Base-by-base conservation (phyloP, 53 echinoderm and acorn worm genomes). In the Henricia sp. region DNA sequence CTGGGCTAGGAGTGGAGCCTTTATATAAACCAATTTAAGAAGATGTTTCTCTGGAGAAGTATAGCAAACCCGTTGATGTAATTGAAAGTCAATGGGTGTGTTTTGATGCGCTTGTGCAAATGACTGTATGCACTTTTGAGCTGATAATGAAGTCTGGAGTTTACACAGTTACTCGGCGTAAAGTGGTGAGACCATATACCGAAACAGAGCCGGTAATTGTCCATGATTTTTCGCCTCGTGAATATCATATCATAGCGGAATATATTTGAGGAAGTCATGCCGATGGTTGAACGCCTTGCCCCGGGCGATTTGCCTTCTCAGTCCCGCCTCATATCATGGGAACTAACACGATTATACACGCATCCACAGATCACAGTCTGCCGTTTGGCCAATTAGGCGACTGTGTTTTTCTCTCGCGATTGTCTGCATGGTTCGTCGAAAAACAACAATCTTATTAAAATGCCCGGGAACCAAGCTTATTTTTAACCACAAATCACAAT, bases 81-180 rank as follows among this genome's bases (percentile, higher is more conserved):
- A 67, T 67, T 37, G 39, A 76, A 76, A 76, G 76, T 76, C 76
- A 76, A 8, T 6, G 41, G 76, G 57, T 39, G 39, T 56, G 42
- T 37, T 76, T 24, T 37, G 12, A 59, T 39, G 56, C n/a, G n/a
- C n/a, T n/a, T n/a, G n/a, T n/a, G n/a, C n/a, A n/a, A n/a, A n/a
- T n/a, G 40, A 76, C 40, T 13, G 40, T 29, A n/a, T 59, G 56
- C 59, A 76, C 76, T 76, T 74, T 76, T 76, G 76, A 76, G 74
- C 76, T 2, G 40, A 52, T 54, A 73, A 73, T 37, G n/a, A 52
- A 73, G 76, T 38, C 58, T 37, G 39, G 39, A 35, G 76, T 76
- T 76, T 76, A 42, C 41, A 29, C 43, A 29, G 76, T 55, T 33
- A 55, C 55, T 37, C 37, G 9, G 21, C 76, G 58, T 76, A 27